phyloP scores from a whole-genome alignment of 1,140 invertebrate genomes.

The Ceratosolen fusciceps region DNA sequence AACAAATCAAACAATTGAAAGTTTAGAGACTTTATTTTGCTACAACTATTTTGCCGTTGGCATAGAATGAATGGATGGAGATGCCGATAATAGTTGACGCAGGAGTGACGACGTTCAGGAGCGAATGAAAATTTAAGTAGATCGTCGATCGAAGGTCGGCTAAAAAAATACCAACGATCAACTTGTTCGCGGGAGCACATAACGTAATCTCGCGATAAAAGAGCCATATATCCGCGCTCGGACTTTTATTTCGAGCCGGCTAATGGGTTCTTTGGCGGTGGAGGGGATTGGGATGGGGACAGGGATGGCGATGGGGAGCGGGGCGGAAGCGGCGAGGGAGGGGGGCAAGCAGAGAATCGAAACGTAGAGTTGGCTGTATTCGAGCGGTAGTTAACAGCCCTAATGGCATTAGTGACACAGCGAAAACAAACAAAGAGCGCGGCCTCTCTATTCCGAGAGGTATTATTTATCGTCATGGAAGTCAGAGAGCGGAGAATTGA shows the following conservation, averaged over 20 bases:
- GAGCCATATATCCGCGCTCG: neutral
- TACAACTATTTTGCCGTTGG: neutral
- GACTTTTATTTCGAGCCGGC: neutral
- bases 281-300: neutral
- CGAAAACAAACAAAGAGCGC: neutral
- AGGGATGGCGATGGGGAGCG: no score
- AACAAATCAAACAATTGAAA: neutral
- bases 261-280: neutral
- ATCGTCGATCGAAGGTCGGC: neutral
- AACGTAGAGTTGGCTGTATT: no score
- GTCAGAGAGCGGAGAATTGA: neutral
- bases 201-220: neutral
- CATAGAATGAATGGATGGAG: neutral
- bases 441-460: neutral
- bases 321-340: no score
- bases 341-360: no score
- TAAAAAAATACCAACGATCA: neutral
- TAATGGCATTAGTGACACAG: neutral
- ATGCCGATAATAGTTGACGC: neutral
- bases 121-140: neutral
- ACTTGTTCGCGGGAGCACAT: neutral
- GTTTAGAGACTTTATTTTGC: neutral
- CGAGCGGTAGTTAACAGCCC: neutral
- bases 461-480: neutral
- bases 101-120: no score